A percentile compares a stretch with the other conserved stretches of the same genome.
Conservation (phyloP, 2,113 vertebrate genomes). For the Trinectes maculatus region DNA sequence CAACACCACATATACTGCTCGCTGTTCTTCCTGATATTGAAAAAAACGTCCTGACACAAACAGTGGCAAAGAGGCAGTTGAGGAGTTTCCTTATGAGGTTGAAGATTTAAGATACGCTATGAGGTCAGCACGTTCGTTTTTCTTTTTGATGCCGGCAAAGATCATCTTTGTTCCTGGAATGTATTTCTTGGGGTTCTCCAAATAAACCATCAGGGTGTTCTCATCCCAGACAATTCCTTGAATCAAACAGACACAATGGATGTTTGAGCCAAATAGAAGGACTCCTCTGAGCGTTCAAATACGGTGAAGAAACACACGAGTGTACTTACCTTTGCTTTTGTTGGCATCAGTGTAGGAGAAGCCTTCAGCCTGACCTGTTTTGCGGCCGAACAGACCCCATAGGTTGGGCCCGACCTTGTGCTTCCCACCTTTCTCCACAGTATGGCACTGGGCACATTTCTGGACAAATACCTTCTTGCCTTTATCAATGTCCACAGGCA, state of each 20-base stretch:
- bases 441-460: conserved; percentile 86
- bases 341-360: conserved; percentile 86
- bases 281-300: background rate
- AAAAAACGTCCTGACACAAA: conserved; percentile 7
- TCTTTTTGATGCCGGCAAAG: conserved; percentile 91
- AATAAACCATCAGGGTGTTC: conserved; percentile 83
- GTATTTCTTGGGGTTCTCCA: conserved; percentile 92
- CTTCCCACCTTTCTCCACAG: conserved; percentile 84
- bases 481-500: conserved; percentile 80
- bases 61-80: conserved; percentile 8
- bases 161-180: conserved; percentile 90
- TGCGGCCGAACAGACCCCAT: conserved; percentile 82
- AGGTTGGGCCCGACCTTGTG: conserved; percentile 87
- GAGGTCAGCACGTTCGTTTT: conserved; percentile 84
- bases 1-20: conserved; percentile 7
- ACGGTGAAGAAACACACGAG: background rate
- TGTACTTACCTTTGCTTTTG: conserved; percentile 85
- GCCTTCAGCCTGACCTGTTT: conserved; percentile 83
- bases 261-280: background rate
- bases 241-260: conserved; percentile 14
- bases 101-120: conserved; percentile 86
- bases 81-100: conserved; percentile 75
- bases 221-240: conserved; percentile 84
- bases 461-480: conserved; percentile 86
- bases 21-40: background rate